Evolutionary conservation across 2,888 invertebrate genomes (phyloP), one percentile per base, ranked within the genome.

Genomic region (Aleiodes leptofemur): DNA sequence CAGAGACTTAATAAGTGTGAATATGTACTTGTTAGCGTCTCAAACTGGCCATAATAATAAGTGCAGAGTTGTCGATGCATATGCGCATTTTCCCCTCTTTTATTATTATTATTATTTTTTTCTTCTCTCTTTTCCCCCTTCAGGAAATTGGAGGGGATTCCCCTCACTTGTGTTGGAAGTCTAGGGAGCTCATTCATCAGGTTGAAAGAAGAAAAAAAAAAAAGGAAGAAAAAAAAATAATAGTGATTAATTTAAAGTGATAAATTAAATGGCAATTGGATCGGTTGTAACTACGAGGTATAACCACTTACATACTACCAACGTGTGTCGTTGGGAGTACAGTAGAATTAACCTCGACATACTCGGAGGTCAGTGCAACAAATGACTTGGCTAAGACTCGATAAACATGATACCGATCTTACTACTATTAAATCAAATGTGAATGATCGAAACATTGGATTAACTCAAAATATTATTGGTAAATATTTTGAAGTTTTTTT

Each of bases 341-440:
- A 48, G 68, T 69, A 59, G 73, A 74, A 74, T 74, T 74, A 69
- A 74, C 73, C 73, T 74, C 73, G 73, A 74, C 73, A 74, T 69
- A 74, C 73, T 74, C 51, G 69, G 73, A 74, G 73, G 73, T 74
- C 73, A 57, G 69, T 61, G 55, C 66, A 55, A 64, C 66, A 72
- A 72, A 72, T 72, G 64, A 72, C 72, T 72, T 72, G 72, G 72
- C 72, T 73, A 34, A 23, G 48, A 73, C 73, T 69, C 73, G 73
- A 74, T 74, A 74, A 69, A 74, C 59, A 74, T 69, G 73, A 74
- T 69, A 69, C 73, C 69, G 59, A 74, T 74, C 69, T 69, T 57
- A 53, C 59, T 14, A 59, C 53, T 74, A 73, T 73, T 73, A 74
- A 74, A 74, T 74, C 73, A 74, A 69, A 69, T 43, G 53, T 11